Evolutionary conservation across 2,888 invertebrate genomes (phyloP), one percentile per base, ranked within the genome.

Genomic region (Rhamphomyia laevipes): DNA sequence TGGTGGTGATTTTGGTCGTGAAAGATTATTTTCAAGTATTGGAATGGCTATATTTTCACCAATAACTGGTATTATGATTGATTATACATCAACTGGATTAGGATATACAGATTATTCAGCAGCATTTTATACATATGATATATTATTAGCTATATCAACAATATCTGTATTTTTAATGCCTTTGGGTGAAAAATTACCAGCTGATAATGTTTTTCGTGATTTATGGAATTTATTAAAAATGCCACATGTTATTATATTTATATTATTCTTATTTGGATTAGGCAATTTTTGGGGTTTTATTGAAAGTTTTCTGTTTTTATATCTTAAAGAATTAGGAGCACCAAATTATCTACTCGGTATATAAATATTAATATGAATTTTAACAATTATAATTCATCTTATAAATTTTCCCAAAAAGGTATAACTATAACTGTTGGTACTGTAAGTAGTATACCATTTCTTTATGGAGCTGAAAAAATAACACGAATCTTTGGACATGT

Each of bases 231-330:
- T 90, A 46, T 74, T 90, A 52, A 81, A 80, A 67, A 81, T 87
- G 76, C 82, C 85, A 0, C 83, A 86, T 59, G 82, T 91, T 42
- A 80, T 85, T 33, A 74, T 84, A 41, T 89, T 92, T 62, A 82
- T 92, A 61, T 73, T 85, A 59, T 85, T 89, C 66, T 73, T 91
- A 41, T 86, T 88, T 62, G 77, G 84, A 27, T 74, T 91, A 58
- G 92, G 92, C 51, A 86, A 87, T 61, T 80, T 88, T 65, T 89
- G 87, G 83, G 91, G 91, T 30, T 89, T 89, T 67, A 86, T 91
- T 49, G 91, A 92, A 67, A 87, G 86, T 46, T 92, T 87, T 65
- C 72, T 92, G 31, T 92, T 90, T 67, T 77, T 90, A 62, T 91
- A 87, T 67, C 74, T 91, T 54, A 84, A 84, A 68, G 88, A 89